A percentile compares a stretch with the other conserved stretches of the same genome.
These are phyloP conservation scores for Sphinx pinastri DNA, from an alignment of 2,888 invertebrate genomes.

Conservation along the genomic window DNA sequence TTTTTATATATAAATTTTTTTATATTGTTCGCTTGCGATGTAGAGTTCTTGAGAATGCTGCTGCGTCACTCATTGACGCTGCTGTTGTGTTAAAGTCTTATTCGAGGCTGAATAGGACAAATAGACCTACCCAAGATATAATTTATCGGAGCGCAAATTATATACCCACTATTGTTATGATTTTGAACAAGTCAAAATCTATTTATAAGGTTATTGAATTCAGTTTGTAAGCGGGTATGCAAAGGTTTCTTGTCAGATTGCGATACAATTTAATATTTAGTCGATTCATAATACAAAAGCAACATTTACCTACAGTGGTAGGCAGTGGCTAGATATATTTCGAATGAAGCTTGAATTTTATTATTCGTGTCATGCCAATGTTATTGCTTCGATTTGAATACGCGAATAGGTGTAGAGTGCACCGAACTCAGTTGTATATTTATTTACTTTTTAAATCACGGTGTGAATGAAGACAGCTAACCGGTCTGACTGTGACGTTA, in stretches of 20 bases:
- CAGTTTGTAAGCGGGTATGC: too few relatives aligned
- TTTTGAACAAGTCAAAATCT: too few relatives aligned
- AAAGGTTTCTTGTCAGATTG: too few relatives aligned
- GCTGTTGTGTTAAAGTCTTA: background rate
- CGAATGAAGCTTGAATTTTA: conserved; percentile 4
- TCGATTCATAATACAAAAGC: background rate
- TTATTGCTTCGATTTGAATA: background rate
- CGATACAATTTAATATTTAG: background rate
- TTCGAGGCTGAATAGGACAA: background rate
- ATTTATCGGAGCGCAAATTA: too few relatives aligned
- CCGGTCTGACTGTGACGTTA: conserved; percentile 47
- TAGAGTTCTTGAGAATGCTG: too few relatives aligned
- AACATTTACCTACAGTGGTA: background rate
- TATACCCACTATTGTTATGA: too few relatives aligned
- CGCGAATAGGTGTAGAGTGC: background rate
- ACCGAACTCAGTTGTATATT: background rate
- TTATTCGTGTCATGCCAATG: background rate
- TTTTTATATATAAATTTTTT: too few relatives aligned
- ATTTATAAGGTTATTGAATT: too few relatives aligned
- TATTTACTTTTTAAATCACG: conserved; percentile 29
- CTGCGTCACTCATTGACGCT: too few relatives aligned
- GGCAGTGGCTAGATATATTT: too few relatives aligned
- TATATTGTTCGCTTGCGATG: too few relatives aligned
- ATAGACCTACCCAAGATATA: too few relatives aligned
- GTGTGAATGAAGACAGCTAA: conserved; percentile 47